phyloP scores from a whole-genome alignment of 2,113 vertebrate genomes.

The Pseudonaja textilis region DNA sequence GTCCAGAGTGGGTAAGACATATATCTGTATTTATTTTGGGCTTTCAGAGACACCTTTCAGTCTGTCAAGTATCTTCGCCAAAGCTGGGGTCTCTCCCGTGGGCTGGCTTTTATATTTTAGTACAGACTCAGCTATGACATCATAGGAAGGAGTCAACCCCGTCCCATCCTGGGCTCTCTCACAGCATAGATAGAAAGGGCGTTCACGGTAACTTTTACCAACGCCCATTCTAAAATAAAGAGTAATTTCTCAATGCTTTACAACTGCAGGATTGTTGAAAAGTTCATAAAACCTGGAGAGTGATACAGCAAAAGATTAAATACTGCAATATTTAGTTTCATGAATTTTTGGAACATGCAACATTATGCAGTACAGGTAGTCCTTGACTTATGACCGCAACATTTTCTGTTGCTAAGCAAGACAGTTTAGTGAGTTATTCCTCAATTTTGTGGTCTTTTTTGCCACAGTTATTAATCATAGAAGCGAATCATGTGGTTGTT shows the following conservation, averaged over 20 bases:
- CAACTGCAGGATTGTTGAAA: background rate
- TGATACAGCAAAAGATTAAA: background rate
- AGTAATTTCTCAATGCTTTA: background rate
- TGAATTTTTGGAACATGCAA: background rate
- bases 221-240: background rate
- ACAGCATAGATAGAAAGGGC: no score
- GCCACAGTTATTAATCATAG: background rate
- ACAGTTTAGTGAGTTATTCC: background rate
- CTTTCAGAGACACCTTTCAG: no score
- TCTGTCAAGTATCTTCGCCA: no score
- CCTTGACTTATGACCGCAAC: background rate
- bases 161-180: no score
- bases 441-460: background rate
- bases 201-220: no score
- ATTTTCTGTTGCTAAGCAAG: background rate
- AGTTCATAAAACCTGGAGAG: background rate
- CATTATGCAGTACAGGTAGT: background rate
- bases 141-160: no score
- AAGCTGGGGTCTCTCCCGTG: no score
- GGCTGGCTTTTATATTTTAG: no score
- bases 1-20: no score
- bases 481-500: background rate
- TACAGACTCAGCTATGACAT: no score
- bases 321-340: background rate
- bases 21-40: no score